A percentile compares a stretch with the other conserved stretches of the same genome.
Evolutionary conservation across 2,113 vertebrate species (phyloP).

Genomic region (Callaeas wilsoni): DNA sequence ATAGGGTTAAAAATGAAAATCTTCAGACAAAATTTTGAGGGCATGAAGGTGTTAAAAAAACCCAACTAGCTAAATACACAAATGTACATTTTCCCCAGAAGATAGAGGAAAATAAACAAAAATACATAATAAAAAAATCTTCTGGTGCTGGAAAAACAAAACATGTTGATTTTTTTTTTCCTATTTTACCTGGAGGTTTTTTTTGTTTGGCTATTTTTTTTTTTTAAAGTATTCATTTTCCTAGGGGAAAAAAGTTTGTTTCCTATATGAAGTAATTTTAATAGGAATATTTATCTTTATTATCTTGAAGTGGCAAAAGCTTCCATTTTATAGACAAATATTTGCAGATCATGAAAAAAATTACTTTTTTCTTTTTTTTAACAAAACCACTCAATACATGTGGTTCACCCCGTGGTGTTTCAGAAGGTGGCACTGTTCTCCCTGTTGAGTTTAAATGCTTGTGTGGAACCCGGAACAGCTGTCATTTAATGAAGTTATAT

Average conservation of each 20-base stretch:
- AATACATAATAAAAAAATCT: not conserved
- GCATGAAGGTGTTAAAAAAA: rapidly evolving
- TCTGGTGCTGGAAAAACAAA: not conserved
- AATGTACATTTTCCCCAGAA: not conserved
- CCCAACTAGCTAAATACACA: not conserved
- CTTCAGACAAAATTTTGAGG: not conserved
- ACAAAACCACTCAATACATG: no score
- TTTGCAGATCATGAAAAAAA: not conserved
- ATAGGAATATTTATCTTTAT: not conserved
- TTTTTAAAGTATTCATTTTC: not conserved
- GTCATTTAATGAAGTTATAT: not conserved
- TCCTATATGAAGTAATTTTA: not conserved
- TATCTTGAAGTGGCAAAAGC: not conserved
- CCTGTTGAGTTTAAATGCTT: not conserved
- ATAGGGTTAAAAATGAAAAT: not conserved
- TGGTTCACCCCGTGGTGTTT: not conserved
- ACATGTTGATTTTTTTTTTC: not conserved
- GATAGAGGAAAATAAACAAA: not conserved
- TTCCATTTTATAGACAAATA: not conserved
- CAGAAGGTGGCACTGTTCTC: not conserved
- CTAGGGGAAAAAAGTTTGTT: not conserved
- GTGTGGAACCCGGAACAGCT: not conserved
- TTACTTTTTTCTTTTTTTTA: not conserved
- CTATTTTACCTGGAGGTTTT: not conserved
- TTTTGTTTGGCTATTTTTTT: not conserved